phyloP scores from a whole-genome alignment of 2,888 invertebrate genomes.

The Morpho achilles region DNA sequence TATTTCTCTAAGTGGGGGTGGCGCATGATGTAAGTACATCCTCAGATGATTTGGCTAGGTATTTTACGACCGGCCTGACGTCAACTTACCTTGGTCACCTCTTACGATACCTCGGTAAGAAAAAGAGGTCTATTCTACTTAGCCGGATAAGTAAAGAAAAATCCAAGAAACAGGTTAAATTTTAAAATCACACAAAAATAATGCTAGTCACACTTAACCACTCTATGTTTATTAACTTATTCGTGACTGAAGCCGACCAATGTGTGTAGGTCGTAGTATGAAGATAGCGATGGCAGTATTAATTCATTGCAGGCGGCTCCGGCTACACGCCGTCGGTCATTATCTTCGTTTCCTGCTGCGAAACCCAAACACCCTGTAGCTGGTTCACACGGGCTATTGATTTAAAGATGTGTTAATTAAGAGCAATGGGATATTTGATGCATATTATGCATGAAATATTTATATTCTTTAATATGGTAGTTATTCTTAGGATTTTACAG shows the following conservation, averaged over 20 bases:
- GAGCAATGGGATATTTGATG: conserved; percentile 22
- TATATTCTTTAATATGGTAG: no score
- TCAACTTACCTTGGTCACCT: no score
- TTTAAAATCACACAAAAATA: conserved; percentile 1
- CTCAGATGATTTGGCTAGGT: no score
- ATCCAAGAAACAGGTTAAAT: no score
- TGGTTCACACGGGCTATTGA: conserved; percentile 43
- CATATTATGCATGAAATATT: conserved; percentile 16
- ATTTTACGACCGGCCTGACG: no score
- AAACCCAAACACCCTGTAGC: conserved; percentile 42
- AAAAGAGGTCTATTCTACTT: no score
- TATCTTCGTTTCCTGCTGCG: conserved; percentile 45
- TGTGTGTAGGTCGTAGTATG: conserved; percentile 54
- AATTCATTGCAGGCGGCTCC: conserved; percentile 60
- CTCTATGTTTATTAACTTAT: conserved; percentile 28
- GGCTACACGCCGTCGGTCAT: conserved; percentile 43
- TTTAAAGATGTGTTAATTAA: conserved; percentile 31
- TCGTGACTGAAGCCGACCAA: conserved; percentile 60
- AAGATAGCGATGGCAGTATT: conserved; percentile 68
- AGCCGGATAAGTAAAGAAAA: no score
- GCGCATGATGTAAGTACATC: no score
- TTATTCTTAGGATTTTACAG: no score
- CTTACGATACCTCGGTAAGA: no score
- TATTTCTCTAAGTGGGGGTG: no score
- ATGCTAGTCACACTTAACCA: conserved; percentile 7